Evolutionary conservation across 2,797 vertebrate species (phyloP).

Genomic region (Menidia menidia): DNA sequence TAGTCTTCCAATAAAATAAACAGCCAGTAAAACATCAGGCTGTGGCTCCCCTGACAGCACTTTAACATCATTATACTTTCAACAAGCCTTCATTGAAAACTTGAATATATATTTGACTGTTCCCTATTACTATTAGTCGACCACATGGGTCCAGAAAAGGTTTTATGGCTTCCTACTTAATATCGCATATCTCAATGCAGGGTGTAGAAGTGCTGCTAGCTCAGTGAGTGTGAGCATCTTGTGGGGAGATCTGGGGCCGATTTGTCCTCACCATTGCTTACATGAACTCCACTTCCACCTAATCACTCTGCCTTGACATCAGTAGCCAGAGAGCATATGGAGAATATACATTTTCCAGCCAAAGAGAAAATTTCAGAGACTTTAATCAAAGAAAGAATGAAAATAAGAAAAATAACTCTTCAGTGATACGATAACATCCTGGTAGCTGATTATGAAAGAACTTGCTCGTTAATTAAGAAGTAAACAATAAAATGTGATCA

Average conservation of each 20-base stretch:
- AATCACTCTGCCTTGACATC: constrained; percentile 82
- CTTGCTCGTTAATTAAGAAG: constrained; percentile 22
- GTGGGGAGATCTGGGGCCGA: constrained; percentile 75
- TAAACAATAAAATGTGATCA: constrained; percentile 41
- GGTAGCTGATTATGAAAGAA: constrained; percentile 43
- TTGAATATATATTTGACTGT: constrained; percentile 78
- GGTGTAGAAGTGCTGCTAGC: constrained; percentile 42
- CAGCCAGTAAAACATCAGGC: constrained; percentile 81
- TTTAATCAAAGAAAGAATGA: constrained; percentile 46
- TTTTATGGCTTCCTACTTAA: constrained; percentile 76
- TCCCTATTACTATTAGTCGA: constrained; percentile 70
- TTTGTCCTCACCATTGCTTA: constrained; percentile 75
- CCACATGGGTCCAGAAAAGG: constrained; percentile 64
- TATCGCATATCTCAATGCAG: constrained; percentile 73
- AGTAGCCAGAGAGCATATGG: constrained; percentile 71
- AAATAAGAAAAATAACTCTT: constrained; percentile 46
- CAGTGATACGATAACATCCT: constrained; percentile 52
- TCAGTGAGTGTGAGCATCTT: constrained; percentile 66
- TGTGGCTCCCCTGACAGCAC: constrained; percentile 75
- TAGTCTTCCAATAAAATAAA: constrained; percentile 82
- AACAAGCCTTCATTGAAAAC: constrained; percentile 80
- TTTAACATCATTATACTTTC: constrained; percentile 83
- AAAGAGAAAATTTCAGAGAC: constrained; percentile 59
- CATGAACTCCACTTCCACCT: constrained; percentile 82
- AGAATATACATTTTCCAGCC: constrained; percentile 63